Evolutionary conservation across 2,113 vertebrate genomes (phyloP), one percentile per base, ranked within the genome.

Genomic region (Tetrax tetrax): DNA sequence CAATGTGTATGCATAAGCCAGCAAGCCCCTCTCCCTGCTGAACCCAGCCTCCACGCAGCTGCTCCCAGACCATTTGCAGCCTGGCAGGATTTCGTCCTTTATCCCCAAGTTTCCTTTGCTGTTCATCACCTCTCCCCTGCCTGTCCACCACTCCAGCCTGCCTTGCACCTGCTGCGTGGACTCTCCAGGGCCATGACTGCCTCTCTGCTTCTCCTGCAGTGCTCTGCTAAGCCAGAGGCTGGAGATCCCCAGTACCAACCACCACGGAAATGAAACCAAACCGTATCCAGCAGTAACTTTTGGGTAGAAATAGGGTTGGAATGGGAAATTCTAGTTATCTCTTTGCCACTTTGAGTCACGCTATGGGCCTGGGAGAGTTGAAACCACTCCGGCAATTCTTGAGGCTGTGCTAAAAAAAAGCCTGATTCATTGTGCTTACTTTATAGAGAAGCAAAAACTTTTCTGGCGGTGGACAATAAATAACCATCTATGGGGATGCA

Each of bases 1-100:
- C 31, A 25, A 9, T 15, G 41, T 37, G 41, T 0, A 0, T 28
- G 45, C 0, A 0, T 28, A 35, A 37, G 31, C 15, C 60, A 53
- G 83, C 51, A 69, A 91, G 23, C 37, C 38, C 41, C n/a, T 59
- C 41, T 24, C 5, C 28, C 17, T 8, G 2, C 14, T 24, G 14
- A 65, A 37, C 41, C 45, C 16, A 83, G 41, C 41, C 41, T 43
- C 12, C 25, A 3, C 3, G 4, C 23, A 21, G 35, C 57, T 68
- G 53, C 68, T 72, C 64, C 45, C 93, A 83, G 74, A 83, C 18
- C 2, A 1, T 45, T 45, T 61, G 50, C 41, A 80, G 37, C 57
- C 27, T 5, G 4, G 47, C 24, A 78, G 82, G 47, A 63, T 84
- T 96, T 50, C 20, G 85, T 53, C 68, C 59, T 83, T 69, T 57